Conservation (phyloP, 2,797 vertebrate species). For the Mormyrops boulengeri region DNA sequence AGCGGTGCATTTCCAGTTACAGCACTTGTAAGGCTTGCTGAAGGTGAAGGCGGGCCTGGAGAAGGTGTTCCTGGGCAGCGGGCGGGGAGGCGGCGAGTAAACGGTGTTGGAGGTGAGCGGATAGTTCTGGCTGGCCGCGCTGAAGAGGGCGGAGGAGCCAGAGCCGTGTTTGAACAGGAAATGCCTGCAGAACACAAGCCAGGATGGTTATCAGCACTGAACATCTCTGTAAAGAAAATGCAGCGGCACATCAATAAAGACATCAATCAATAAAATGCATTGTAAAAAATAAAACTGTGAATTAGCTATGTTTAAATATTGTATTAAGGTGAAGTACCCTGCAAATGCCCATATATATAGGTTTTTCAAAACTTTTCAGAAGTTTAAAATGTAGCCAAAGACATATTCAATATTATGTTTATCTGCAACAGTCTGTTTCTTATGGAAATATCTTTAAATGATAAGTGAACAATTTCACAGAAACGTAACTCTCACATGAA, state of each 20-base stretch:
- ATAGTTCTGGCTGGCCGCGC: constrained; percentile 87
- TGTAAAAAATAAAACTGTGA: background rate
- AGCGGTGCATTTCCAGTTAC: constrained; percentile 95
- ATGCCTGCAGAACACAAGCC: constrained; percentile 63
- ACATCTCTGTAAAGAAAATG: background rate
- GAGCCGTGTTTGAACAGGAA: constrained; percentile 95
- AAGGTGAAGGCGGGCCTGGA: constrained; percentile 89
- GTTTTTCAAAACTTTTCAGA: background rate
- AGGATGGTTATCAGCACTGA: background rate
- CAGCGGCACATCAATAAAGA: background rate
- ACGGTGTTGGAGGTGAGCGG: constrained; percentile 90
- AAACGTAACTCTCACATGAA: background rate
- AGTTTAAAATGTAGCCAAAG: background rate
- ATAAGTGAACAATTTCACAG: background rate
- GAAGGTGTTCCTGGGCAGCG: constrained; percentile 87
- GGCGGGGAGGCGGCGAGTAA: constrained; percentile 88
- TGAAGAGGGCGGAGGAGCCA: constrained; percentile 87
- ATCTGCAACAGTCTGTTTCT: background rate
- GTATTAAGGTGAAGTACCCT: background rate
- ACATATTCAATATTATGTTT: background rate
- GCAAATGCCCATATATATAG: background rate
- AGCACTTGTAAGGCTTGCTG: constrained; percentile 91
- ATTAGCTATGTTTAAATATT: background rate
- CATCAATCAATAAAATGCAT: background rate
- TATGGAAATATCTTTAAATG: background rate